Evolutionary conservation across 2,888 invertebrate species (phyloP), one percentile per base, ranked within the genome.

Genomic region (Mythimna vitellina): DNA sequence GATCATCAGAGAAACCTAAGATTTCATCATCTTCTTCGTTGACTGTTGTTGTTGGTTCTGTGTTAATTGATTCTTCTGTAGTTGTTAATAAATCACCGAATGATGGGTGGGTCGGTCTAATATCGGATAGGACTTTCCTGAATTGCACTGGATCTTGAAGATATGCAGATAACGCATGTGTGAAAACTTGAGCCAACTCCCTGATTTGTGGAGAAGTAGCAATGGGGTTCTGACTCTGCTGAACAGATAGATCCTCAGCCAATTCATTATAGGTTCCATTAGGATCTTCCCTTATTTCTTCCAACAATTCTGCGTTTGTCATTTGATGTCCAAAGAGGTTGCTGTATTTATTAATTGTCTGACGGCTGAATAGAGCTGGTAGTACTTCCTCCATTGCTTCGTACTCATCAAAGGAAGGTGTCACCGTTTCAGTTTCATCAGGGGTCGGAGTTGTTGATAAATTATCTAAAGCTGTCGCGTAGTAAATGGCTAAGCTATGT

Each of bases 91-190:
- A 90, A 46, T 95, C 95, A n/a, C 93, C 91, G 61, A 95, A 94
- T 2, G 97, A 96, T 0, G 98, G 98, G 85, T 98, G 98, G 0
- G 98, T 98, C 0, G 98, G 98, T 87, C 98, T 96, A 1, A 98
- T 97, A 81, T 98, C 97, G 10, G 98, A 97, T 29, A 98, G 91
- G 29, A 97, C 97, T 88, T 97, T 97, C 82, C 98, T 97, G 86
- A 98, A 98, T 67, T 97, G 97, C n/a, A 97, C 97, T 1, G 98
- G 98, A 91, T 98, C 98, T 91, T 98, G 97, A 7, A 98, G 94
- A 84, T 98, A 98, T 0, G 98, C 98, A 1, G 98, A 98, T 22
- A 98, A 92, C 0, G 98, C 98, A 87, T 98, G 97, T 0, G 98
- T 98, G 86, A 98, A 98, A 6, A 98, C 98, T 92, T 98, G 98